phyloP scores from a whole-genome alignment of 2,797 vertebrate genomes.

The Pitangus sulphuratus region DNA sequence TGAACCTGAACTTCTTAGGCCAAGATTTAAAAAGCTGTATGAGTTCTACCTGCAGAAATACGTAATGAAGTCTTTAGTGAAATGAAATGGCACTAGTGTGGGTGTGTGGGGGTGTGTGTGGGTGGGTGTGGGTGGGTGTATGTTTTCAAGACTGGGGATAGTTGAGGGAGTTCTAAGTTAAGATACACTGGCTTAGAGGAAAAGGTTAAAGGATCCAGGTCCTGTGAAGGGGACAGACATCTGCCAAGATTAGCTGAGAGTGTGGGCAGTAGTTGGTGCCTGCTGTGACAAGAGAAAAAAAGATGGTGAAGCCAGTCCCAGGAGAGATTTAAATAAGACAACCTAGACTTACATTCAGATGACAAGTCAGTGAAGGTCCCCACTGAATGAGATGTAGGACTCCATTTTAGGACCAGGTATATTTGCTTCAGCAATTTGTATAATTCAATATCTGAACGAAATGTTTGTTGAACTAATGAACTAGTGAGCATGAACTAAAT shows the following conservation, averaged over 20 bases:
- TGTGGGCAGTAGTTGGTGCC: background rate
- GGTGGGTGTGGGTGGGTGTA: no score
- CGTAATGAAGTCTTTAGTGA: background rate
- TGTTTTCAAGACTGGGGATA: background rate
- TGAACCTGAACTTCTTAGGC: background rate
- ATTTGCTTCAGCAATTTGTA: background rate
- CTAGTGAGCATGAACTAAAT: background rate
- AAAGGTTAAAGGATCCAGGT: background rate
- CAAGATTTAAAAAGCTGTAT: background rate
- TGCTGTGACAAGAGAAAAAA: slow-evolving; percentile 17
- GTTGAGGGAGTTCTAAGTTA: background rate
- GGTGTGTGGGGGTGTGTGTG: no score
- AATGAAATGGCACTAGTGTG: background rate
- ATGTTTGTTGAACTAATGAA: background rate
- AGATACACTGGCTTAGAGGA: background rate
- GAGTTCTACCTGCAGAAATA: background rate
- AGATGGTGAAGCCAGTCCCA: background rate
- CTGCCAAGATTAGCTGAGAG: slow-evolving; percentile 3
- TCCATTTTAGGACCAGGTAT: background rate
- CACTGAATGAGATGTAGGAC: background rate
- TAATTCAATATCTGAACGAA: background rate
- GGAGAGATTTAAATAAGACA: background rate
- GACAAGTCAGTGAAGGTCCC: background rate
- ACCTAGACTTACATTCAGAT: background rate
- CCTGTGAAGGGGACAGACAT: background rate